Conservation (phyloP, 2,113 vertebrate species). For the Saccopteryx bilineata region DNA sequence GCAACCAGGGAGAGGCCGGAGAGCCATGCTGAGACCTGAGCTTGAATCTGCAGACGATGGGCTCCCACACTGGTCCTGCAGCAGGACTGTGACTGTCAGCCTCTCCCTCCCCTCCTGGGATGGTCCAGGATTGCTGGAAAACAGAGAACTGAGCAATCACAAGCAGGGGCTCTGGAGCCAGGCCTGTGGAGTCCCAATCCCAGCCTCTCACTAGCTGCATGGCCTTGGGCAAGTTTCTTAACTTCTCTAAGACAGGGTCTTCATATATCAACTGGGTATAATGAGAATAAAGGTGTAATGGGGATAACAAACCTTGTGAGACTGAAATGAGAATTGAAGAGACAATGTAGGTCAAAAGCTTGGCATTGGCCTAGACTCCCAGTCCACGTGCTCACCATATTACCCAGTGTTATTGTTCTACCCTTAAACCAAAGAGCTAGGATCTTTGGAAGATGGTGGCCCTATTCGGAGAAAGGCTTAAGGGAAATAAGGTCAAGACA, state of each 20-base stretch:
- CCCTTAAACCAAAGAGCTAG: constrained; percentile 10
- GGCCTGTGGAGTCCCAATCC: not conserved
- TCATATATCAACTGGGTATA: not conserved
- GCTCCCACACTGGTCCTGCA: not conserved
- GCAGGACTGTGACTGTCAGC: not conserved
- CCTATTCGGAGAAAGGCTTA: not conserved
- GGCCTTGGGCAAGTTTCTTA: constrained; percentile 25
- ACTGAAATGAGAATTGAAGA: not conserved
- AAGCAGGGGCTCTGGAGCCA: not conserved
- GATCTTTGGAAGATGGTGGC: not conserved
- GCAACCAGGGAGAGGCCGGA: not conserved
- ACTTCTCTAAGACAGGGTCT: not conserved
- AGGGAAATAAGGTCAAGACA: not conserved
- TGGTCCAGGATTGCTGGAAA: not conserved
- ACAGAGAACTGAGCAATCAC: not conserved
- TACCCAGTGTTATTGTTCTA: not conserved
- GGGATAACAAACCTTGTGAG: not conserved
- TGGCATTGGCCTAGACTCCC: not conserved
- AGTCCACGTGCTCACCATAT: not conserved
- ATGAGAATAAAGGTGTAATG: not conserved
- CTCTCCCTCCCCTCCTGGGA: not conserved
- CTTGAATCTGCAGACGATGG: not conserved
- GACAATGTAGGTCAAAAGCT: not conserved
- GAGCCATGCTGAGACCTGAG: not conserved
- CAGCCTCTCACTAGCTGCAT: not conserved